A percentile compares a stretch with the other conserved stretches of the same genome.
These are phyloP conservation scores for Rotaria socialis DNA, from an alignment of 2,888 invertebrate species.

Conservation along the genomic window DNA sequence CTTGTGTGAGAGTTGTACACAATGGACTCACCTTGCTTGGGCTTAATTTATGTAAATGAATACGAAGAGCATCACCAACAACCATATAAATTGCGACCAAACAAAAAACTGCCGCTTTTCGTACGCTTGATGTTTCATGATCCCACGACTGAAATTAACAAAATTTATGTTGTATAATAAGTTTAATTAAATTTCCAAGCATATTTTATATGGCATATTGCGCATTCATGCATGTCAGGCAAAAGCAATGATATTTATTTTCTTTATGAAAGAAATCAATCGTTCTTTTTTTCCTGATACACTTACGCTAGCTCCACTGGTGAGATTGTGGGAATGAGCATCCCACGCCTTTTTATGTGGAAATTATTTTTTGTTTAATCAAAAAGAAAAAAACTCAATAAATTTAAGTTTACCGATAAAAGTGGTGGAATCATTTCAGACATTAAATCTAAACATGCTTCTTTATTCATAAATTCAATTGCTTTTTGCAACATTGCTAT, in stretches of 20 bases:
- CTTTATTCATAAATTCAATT: constrained; percentile 44
- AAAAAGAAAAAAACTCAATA: neutral
- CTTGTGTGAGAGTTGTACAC: no score
- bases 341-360: neutral
- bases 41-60: constrained; percentile 40
- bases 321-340: neutral
- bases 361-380: neutral
- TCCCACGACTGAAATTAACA: constrained; percentile 42
- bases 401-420: neutral
- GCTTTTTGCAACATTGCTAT: constrained; percentile 72
- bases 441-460: constrained; percentile 35
- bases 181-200: no score
- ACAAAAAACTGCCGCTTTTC: constrained; percentile 93
- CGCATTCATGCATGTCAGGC: neutral
- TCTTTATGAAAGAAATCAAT: neutral
- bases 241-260: neutral
- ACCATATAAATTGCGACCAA: constrained; percentile 87
- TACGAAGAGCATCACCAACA: constrained; percentile 68
- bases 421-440: constrained; percentile 40
- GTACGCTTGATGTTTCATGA: constrained; percentile 71
- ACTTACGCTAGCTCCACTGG: neutral
- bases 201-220: constrained; percentile 47
- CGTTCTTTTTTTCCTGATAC: neutral
- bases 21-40: constrained; percentile 38
- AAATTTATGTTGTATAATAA: neutral